These are phyloP conservation scores for Drosophila dives DNA, from an alignment of 2,888 invertebrate genomes.

Conservation along the genomic window DNA sequence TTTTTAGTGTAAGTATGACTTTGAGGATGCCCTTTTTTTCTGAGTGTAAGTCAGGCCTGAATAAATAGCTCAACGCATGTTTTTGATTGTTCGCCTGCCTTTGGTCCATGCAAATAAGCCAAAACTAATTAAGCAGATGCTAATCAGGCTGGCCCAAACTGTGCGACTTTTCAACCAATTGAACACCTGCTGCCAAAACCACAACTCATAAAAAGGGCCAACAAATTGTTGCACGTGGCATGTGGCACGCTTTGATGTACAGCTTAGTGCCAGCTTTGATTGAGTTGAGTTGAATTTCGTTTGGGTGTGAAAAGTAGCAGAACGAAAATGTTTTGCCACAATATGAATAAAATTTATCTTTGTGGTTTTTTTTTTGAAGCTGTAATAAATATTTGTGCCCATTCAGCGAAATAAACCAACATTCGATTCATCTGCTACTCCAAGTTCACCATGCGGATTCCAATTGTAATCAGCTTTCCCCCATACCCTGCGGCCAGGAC, in stretches of 20 bases:
- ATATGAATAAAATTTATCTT: constrained; percentile 10
- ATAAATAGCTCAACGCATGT: constrained; percentile 70
- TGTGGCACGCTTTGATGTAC: constrained; percentile 37
- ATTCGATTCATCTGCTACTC: neutral
- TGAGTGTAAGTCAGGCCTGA: constrained; percentile 47
- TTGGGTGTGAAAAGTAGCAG: constrained; percentile 2
- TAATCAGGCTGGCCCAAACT: constrained; percentile 53
- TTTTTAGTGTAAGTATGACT: neutral
- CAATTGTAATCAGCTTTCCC: constrained; percentile 14
- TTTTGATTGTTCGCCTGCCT: constrained; percentile 49
- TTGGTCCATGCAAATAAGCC: constrained; percentile 64
- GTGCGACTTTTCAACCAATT: constrained; percentile 46
- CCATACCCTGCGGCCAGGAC: constrained; percentile 1
- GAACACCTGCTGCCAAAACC: constrained; percentile 55
- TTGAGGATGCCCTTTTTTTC: neutral
- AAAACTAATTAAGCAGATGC: constrained; percentile 71
- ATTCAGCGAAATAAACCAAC: constrained; percentile 8
- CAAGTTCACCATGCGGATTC: neutral
- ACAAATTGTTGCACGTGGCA: constrained; percentile 27
- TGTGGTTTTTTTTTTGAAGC: neutral
- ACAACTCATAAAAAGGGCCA: constrained; percentile 16
- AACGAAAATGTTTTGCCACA: constrained; percentile 1
- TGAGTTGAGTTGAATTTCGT: neutral
- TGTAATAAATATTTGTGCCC: neutral
- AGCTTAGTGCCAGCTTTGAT: constrained; percentile 24